These are phyloP conservation scores for Eublepharis macularius DNA, from an alignment of 2,113 vertebrate species.

Conservation along the genomic window DNA sequence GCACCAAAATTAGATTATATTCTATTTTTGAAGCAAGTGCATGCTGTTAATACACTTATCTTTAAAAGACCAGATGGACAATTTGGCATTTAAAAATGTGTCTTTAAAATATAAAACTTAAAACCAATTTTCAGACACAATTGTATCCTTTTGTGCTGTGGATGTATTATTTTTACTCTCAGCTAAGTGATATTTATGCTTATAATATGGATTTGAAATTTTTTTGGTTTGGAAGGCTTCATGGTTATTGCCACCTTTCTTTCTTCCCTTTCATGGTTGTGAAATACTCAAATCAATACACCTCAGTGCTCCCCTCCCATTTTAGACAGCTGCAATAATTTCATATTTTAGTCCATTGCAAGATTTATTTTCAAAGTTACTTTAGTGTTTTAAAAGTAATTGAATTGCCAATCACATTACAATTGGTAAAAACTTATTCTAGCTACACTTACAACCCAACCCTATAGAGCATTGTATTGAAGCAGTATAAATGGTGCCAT, in stretches of 20 bases:
- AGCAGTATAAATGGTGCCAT: background rate
- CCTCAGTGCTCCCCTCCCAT: background rate
- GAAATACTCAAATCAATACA: background rate
- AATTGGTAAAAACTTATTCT: no score
- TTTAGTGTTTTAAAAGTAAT: background rate
- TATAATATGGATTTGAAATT: slow-evolving; percentile 3
- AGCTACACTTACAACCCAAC: background rate
- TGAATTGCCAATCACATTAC: background rate
- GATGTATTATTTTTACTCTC: slow-evolving; percentile 25
- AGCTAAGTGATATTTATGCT: slow-evolving; percentile 27
- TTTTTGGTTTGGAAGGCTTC: background rate
- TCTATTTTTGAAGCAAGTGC: slow-evolving; percentile 53
- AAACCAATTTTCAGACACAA: slow-evolving; percentile 24
- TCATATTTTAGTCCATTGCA: background rate
- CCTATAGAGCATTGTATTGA: background rate
- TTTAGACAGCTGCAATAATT: background rate
- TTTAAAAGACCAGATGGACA: slow-evolving; percentile 58
- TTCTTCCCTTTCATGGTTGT: background rate
- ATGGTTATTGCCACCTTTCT: background rate
- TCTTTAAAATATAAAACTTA: slow-evolving; percentile 48
- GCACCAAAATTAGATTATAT: slow-evolving; percentile 58
- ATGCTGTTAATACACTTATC: slow-evolving; percentile 58
- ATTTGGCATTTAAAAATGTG: slow-evolving; percentile 39
- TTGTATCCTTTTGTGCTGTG: background rate
- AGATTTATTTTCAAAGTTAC: slow-evolving; percentile 12